These are phyloP conservation scores for Aurelia aurita complex sp. Pacific DNA, from an alignment of 30 jellyfish, hydroid and myxozoan genomes.

Conservation along the genomic window DNA sequence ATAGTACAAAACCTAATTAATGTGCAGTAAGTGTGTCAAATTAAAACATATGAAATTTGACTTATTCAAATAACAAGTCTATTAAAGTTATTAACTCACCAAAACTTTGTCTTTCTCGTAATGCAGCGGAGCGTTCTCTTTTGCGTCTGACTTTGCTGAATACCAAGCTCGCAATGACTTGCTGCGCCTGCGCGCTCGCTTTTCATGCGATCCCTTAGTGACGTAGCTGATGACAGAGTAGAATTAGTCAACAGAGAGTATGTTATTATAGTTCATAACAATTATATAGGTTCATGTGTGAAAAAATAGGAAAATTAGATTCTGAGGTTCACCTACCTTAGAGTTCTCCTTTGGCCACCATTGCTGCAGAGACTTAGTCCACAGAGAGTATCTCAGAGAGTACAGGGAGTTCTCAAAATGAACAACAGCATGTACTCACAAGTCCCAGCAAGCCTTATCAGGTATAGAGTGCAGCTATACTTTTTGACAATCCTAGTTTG, in stretches of 20 bases:
- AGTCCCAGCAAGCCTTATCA: neutral
- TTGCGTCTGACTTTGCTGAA: no score
- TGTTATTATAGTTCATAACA: no score
- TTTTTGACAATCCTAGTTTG: neutral
- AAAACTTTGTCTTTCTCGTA: no score
- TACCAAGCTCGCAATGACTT: no score
- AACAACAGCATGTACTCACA: neutral
- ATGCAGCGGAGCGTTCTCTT: no score
- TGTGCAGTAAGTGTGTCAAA: neutral
- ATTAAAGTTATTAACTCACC: no score
- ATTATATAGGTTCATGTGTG: no score
- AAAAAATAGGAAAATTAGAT: no score
- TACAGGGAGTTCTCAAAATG: neutral
- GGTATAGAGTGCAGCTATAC: neutral
- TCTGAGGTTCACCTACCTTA: no score
- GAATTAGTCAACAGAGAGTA: neutral
- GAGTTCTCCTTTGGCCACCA: neutral
- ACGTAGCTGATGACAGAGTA: conserved; percentile 1
- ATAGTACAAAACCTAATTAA: neutral
- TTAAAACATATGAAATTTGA: neutral
- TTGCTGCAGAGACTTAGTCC: neutral
- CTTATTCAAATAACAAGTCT: no score
- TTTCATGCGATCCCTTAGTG: neutral
- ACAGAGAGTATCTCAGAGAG: no score
- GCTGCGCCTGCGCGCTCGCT: neutral